Base-by-base conservation (phyloP, 2,888 invertebrate species). In the Frankliniella fusca region DNA sequence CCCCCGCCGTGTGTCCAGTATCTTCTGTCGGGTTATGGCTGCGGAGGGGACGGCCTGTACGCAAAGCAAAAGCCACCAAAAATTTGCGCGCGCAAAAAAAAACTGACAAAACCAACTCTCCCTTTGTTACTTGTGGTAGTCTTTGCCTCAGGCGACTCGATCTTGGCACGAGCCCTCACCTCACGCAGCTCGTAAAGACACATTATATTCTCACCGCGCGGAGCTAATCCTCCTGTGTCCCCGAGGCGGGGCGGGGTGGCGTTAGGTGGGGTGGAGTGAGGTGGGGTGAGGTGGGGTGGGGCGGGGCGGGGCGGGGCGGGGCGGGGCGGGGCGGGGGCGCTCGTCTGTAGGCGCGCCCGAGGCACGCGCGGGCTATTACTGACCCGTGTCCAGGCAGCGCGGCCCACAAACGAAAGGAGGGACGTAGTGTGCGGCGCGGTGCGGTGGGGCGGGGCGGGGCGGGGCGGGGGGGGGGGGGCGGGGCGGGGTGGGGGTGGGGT, bases 311-410 rank as follows among this genome's bases (percentile, higher is more conserved):
- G 12, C 8, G 15, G 54, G 54, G 54, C 54, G 54, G 54, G 15
- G 12, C 8, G 15, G 54, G 54, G 54, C 54, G 54, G 54, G 15
- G 12, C 54, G 15, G 54, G 54, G 54, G 54, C 54, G 54, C 54
- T 54, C 54, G 7, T 18, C 61, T n/a, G 23, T 23, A 23, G 70
- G 70, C 8, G 54, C 54, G 54, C 27, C 12, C 1, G 70, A 27
- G 27, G 70, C 70, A 76, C 70, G 70, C 70, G 70, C 70, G 11
- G 23, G 70, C 70, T 76, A 76, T 76, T 76, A 76, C 70, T 76
- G 70, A 27, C 70, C 70, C 70, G 23, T 27, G 27, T 76, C 27
- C 70, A n/a, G 70, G 38, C 38, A 38, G 38, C 38, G 38, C 38
- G 38, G 38, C 38, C 38, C 38, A 38, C 38, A 38, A 38, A 38